phyloP scores from a whole-genome alignment of 2,113 vertebrate genomes.

The Myotis lucifugus region DNA sequence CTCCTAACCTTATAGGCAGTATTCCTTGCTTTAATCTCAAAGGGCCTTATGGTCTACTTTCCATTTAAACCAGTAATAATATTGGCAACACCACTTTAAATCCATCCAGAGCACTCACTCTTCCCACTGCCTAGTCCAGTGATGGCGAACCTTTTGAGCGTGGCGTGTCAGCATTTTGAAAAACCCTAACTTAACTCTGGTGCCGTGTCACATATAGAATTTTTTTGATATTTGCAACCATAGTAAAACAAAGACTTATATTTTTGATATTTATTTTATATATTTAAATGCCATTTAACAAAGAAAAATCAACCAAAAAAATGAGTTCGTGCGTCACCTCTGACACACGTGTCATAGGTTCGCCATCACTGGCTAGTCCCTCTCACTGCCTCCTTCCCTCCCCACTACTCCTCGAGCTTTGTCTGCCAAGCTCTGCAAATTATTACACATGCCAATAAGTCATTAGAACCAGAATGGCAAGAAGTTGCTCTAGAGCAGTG shows the following conservation, averaged over 20 bases:
- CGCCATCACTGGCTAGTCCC: background rate
- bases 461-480: constrained; percentile 74
- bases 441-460: constrained; percentile 80
- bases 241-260: too few relatives aligned
- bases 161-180: too few relatives aligned
- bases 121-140: background rate
- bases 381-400: background rate
- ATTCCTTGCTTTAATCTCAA: background rate
- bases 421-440: constrained; percentile 75
- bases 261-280: too few relatives aligned
- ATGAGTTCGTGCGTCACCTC: too few relatives aligned
- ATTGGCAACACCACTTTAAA: background rate
- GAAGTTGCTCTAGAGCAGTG: background rate
- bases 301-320: too few relatives aligned
- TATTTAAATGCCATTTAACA: too few relatives aligned
- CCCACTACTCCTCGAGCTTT: background rate
- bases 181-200: too few relatives aligned
- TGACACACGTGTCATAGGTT: too few relatives aligned
- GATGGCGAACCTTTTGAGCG: too few relatives aligned
- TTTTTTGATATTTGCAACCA: too few relatives aligned
- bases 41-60: background rate
- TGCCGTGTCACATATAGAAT: too few relatives aligned
- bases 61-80: background rate
- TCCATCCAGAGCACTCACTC: background rate
- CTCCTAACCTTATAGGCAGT: background rate